These are phyloP conservation scores for Proteles cristata DNA, from an alignment of 2,113 vertebrate species.

Conservation along the genomic window DNA sequence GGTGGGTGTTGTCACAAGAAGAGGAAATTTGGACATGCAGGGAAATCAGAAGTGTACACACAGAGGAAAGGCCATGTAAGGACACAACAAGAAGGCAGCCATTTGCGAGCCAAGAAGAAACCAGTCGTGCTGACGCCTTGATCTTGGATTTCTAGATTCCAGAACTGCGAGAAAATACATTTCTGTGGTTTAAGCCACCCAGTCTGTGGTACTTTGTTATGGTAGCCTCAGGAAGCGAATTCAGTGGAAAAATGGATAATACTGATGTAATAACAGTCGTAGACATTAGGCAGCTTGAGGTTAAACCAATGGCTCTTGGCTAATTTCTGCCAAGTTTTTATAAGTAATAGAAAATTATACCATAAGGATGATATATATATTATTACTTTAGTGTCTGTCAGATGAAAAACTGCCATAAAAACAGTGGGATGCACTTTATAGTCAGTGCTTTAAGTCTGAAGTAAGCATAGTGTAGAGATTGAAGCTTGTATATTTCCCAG, in stretches of 20 bases:
- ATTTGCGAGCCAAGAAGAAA: background rate
- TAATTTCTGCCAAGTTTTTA: background rate
- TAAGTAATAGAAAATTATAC: background rate
- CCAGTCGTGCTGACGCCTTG: accelerated
- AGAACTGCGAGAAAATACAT: background rate
- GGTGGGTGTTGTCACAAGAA: background rate
- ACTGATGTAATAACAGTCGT: background rate
- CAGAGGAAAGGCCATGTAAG: background rate
- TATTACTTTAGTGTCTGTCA: background rate
- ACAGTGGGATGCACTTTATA: background rate
- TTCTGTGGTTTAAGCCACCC: background rate
- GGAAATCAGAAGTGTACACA: background rate
- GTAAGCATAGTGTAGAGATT: background rate
- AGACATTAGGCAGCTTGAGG: background rate
- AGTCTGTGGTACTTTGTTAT: background rate
- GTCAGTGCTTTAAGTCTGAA: background rate
- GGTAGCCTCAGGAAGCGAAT: background rate
- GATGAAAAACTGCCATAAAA: background rate
- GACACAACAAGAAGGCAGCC: background rate
- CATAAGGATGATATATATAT: background rate
- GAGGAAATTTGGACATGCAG: background rate
- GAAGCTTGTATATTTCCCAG: background rate
- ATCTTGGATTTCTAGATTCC: background rate
- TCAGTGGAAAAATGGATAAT: background rate
- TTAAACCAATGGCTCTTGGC: background rate